Evolutionary conservation across 2,888 invertebrate species (phyloP).

Genomic region (Lymantria monacha): DNA sequence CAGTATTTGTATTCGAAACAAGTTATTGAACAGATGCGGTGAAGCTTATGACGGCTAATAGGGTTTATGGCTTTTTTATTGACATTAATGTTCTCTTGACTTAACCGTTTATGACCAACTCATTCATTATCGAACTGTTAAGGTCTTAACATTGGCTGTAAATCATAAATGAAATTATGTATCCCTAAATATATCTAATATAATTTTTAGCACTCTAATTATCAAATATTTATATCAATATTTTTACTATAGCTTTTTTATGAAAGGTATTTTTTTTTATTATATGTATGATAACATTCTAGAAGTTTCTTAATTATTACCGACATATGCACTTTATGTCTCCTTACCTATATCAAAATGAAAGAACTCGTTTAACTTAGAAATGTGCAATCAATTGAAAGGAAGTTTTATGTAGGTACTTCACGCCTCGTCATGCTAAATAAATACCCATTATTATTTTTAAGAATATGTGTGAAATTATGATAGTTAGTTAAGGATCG

Average conservation of each 20-base stretch:
- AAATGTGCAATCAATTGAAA: conserved; percentile 50
- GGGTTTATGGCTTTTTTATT: conserved; percentile 81
- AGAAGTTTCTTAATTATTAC: too few species aligned
- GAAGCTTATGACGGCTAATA: conserved; percentile 79
- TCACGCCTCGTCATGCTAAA: conserved; percentile 39
- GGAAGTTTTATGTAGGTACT: conserved; percentile 54
- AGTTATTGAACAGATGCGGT: conserved; percentile 77
- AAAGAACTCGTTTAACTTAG: too few species aligned
- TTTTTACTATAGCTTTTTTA: too few species aligned
- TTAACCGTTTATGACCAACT: conserved; percentile 75
- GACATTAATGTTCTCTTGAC: conserved; percentile 80
- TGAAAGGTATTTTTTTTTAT: too few species aligned
- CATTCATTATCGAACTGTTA: conserved; percentile 78
- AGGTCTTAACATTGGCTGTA: conserved; percentile 75
- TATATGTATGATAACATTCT: too few species aligned
- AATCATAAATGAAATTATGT: conserved; percentile 70
- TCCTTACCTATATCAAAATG: too few species aligned
- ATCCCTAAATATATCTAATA: conserved; percentile 43
- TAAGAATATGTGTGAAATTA: conserved; percentile 38
- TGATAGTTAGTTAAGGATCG: conserved; percentile 27
- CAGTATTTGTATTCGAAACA: conserved; percentile 70
- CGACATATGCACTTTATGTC: too few species aligned
- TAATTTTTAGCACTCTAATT: background rate
- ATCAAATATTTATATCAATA: background rate
- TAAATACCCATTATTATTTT: conserved; percentile 36